phyloP scores from a whole-genome alignment of 2,797 vertebrate species.

The Poeciliopsis infans region DNA sequence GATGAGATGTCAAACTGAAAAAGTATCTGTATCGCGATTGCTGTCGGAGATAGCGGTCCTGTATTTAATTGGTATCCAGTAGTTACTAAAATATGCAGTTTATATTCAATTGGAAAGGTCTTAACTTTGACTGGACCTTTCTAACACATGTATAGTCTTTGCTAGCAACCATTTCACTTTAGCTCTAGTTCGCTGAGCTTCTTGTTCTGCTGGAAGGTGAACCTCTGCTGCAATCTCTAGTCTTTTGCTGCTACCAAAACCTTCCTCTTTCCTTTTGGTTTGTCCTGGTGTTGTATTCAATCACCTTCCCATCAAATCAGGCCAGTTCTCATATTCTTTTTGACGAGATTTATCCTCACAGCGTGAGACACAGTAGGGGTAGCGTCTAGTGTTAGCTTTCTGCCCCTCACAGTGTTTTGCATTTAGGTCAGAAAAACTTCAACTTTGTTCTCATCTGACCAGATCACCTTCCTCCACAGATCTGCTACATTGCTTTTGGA shows the following conservation, averaged over 20 bases:
- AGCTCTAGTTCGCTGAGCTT: background rate
- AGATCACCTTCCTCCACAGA: background rate
- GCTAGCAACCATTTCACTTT: background rate
- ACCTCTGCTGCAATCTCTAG: background rate
- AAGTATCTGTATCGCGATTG: no score
- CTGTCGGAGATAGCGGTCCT: no score
- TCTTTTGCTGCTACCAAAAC: background rate
- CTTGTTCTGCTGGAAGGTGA: background rate
- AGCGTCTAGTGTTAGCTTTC: background rate
- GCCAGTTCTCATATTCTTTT: background rate
- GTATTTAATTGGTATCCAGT: no score
- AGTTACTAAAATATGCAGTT: no score
- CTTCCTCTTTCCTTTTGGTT: background rate
- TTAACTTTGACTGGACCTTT: background rate
- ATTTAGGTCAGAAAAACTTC: background rate
- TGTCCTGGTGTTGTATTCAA: background rate
- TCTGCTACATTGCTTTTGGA: background rate
- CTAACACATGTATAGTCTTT: background rate
- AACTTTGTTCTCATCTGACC: background rate
- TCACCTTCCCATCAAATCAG: background rate
- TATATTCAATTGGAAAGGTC: background rate
- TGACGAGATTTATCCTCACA: background rate
- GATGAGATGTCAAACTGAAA: no score
- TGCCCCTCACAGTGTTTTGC: background rate
- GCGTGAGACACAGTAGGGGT: background rate